Evolutionary conservation across 2,113 vertebrate genomes (phyloP).

Genomic region (Etia nguti): DNA sequence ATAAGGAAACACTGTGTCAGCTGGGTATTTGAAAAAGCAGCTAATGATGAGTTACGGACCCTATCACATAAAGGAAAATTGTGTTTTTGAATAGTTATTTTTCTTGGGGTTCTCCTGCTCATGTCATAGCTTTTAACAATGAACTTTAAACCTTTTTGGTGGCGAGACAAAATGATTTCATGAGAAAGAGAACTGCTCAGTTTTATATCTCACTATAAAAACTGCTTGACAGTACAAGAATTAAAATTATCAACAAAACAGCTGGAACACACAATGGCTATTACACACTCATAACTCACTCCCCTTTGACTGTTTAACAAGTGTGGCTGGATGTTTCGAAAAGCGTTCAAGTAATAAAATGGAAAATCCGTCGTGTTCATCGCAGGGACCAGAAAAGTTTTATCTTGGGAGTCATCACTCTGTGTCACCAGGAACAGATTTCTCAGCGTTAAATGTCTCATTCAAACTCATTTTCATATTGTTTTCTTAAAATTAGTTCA

Average conservation of each 20-base stretch:
- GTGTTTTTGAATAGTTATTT: neutral
- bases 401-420: neutral
- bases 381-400: neutral
- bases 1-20: neutral
- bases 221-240: neutral
- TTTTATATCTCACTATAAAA: constrained; percentile 26
- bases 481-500: neutral
- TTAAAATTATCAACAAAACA: constrained; percentile 21
- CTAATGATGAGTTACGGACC: neutral
- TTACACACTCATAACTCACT: neutral
- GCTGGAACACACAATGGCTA: neutral
- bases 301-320: neutral
- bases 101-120: neutral
- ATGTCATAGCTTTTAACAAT: neutral
- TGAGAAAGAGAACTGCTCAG: neutral
- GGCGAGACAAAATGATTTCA: neutral
- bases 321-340: constrained; percentile 3
- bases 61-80: neutral
- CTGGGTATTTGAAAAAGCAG: neutral
- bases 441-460: neutral
- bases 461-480: neutral
- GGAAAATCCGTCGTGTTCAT: neutral
- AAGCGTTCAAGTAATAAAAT: neutral
- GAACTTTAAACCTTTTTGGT: constrained; percentile 9
- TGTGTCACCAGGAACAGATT: neutral